Evolutionary conservation across 2,113 vertebrate genomes (phyloP), one percentile per base, ranked within the genome.

Genomic region (Cyprinodon tularosa): DNA sequence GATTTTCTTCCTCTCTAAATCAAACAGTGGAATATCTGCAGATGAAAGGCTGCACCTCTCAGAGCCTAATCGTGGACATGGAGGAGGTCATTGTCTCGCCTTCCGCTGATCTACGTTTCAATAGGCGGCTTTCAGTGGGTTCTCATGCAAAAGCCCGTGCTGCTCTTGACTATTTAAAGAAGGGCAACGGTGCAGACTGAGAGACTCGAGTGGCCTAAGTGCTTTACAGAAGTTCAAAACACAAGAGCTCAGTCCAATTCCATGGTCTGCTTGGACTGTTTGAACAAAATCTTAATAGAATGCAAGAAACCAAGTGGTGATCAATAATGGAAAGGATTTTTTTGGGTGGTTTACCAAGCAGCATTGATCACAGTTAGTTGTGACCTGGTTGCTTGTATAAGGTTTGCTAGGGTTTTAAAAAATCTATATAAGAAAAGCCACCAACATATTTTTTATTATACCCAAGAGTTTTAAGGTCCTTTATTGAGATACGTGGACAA

Each of bases 1-100:
- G 88, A 82, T 84, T 91, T 87, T 91, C 71, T 89, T 89, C 81
- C 80, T 86, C 87, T 83, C 90, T 92, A 91, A 89, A 92, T 93
- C 91, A 93, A 91, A 90, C 88, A 80, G 84, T 80, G 78, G 74
- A 91, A 92, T 86, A 88, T 90, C 73, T 89, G 83, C 83, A 86
- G 87, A 88, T 92, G 92, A 92, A 92, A 91, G 91, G 80, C 88
- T 87, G 82, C 69, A 82, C 77, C 78, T 88, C 72, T 60, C 76
- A 89, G 87, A 84, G 81, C 83, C 90, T 82, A 83, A 88, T 86
- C 83, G 86, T 83, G 90, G 83, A 90, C 81, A 84, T 82, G 77
- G 81, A 87, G 87, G 88, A 78, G 87, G 88, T 90, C 89, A 87
- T 90, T 93, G 89, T 93, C 86, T 86, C 48, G 71, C 83, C 89